Evolutionary conservation across 2,888 invertebrate genomes (phyloP).

Genomic region (Papilio demoleus): DNA sequence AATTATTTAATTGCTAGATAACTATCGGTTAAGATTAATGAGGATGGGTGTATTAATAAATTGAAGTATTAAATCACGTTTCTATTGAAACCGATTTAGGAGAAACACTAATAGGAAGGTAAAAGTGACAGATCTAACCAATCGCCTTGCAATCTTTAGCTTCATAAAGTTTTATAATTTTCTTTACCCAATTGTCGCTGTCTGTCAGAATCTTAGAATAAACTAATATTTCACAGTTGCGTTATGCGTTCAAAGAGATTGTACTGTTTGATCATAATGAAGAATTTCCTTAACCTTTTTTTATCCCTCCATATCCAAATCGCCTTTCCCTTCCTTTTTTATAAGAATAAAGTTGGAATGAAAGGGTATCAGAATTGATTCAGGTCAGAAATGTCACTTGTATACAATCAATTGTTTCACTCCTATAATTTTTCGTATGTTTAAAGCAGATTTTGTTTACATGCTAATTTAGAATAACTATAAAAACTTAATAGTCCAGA

Average conservation of each 20-base stretch:
- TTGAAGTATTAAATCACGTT: neutral
- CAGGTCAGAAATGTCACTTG: too few species aligned
- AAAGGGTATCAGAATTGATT: neutral
- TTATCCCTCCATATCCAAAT: neutral
- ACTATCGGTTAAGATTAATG: neutral
- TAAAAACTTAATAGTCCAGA: conserved; percentile 14
- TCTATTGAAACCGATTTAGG: too few species aligned
- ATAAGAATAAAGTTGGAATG: neutral
- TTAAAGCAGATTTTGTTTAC: too few species aligned
- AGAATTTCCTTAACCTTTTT: neutral
- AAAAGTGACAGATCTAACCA: neutral
- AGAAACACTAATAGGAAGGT: neutral
- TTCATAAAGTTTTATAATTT: neutral
- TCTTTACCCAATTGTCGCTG: neutral
- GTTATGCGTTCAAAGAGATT: too few species aligned
- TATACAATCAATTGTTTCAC: neutral
- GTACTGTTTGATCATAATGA: neutral
- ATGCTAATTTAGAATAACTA: conserved; percentile 14
- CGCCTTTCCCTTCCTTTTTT: neutral
- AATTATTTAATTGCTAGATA: neutral
- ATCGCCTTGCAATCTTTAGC: neutral
- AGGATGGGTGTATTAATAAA: neutral
- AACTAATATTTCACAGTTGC: too few species aligned
- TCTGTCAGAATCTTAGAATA: neutral
- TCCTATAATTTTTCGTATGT: neutral